Evolutionary conservation across 2,888 invertebrate genomes (phyloP), one percentile per base, ranked within the genome.

Genomic region (Morpho deidamia): DNA sequence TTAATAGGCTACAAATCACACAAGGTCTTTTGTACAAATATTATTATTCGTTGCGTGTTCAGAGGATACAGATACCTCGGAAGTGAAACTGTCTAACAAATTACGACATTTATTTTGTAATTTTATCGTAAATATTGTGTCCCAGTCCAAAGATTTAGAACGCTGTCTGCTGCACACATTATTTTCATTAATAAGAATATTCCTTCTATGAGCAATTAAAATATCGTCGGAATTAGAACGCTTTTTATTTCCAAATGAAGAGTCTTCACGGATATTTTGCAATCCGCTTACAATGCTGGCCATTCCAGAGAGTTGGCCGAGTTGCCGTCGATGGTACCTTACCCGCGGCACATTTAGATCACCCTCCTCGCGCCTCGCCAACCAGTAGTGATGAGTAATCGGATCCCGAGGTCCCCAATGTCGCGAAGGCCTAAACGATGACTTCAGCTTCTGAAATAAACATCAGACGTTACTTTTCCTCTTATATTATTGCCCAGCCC

Each of bases 371-470:
- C 86, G 72, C 2, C 80, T 69, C 8, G 81, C 74, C 54, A 82
- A 59, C 88, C 88, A 88, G 65, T 85, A 83, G 67, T 87, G 83
- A 57, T 86, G 86, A 0, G 81, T 77, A 58, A 89, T 83, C 7
- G 87, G 87, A 60, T 88, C 87, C 35, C 84, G 70, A 0, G 88
- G 88, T 1, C 88, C 88, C 88, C 88, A 89, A 54, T 85, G 83
- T 1, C 86, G 71, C 1, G 87, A 81, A 4, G 88, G 82, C 53
- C 66, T 70, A 63, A 88, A 85, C 9, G 88, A 81, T 32, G 82
- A 75, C 59, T 76, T 81, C 55, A 88, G 62, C 62, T 88, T 88
- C 88, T 88, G 81, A 55, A 67, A 69, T 68, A 61, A 58, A 61
- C 56, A 54, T 61, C 61, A 59, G 59, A 67, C 63, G 42, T 60